phyloP scores from a whole-genome alignment of 2,797 vertebrate genomes.

The Sternarchorhynchus goeldii region DNA sequence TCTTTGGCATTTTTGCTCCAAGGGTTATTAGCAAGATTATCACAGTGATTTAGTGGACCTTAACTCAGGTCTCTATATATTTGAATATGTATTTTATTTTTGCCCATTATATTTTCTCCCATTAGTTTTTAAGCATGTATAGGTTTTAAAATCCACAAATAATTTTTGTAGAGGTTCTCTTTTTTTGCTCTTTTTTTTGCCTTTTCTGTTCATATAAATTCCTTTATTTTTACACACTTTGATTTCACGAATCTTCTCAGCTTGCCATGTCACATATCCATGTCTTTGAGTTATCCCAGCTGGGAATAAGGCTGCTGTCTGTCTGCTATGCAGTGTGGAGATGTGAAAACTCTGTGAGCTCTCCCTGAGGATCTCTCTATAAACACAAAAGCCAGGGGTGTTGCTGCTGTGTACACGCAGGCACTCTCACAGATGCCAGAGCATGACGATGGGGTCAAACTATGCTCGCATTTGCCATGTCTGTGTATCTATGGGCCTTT shows the following conservation, averaged over 20 bases:
- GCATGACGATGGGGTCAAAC: conserved; percentile 41
- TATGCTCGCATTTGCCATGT: conserved; percentile 36
- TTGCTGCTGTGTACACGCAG: conserved; percentile 34
- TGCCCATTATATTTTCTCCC: conserved; percentile 39
- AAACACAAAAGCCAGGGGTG: conserved; percentile 41
- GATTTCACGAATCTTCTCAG: conserved; percentile 18
- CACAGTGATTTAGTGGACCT: conserved; percentile 60
- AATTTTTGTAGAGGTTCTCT: not conserved
- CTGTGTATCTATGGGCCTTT: conserved; percentile 5
- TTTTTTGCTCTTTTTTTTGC: not conserved
- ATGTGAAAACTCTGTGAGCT: conserved; percentile 48
- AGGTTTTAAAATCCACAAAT: not conserved
- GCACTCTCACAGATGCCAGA: conserved; percentile 31
- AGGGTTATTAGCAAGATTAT: conserved; percentile 65
- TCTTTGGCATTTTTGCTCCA: conserved; percentile 64
- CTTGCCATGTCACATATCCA: conserved; percentile 40
- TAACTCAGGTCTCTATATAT: conserved; percentile 63
- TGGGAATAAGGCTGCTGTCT: conserved; percentile 54
- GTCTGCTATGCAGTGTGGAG: conserved; percentile 59
- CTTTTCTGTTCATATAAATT: not conserved
- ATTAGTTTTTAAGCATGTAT: conserved; percentile 27
- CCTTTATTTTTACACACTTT: not conserved
- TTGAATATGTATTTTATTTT: conserved; percentile 59
- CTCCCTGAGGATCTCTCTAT: conserved; percentile 49
- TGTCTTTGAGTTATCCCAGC: conserved; percentile 55